Percentiles rank a stretch among this genome's conserved stretches.
phyloP scores from a whole-genome alignment of 2,888 invertebrate genomes.

The Clitarchus hookeri region DNA sequence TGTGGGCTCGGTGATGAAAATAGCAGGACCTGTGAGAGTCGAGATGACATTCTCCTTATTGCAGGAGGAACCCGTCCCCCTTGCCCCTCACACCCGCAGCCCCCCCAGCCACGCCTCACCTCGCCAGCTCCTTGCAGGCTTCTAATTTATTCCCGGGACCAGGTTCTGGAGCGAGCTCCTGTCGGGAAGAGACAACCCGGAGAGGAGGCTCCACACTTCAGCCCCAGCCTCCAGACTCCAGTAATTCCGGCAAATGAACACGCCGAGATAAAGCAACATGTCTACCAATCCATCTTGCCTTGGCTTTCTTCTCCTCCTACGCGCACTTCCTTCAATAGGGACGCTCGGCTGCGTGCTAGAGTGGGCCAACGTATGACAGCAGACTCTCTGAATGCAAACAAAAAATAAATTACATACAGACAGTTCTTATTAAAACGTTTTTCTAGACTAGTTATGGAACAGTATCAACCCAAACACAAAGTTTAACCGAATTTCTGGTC shows the following conservation, averaged over 20 bases:
- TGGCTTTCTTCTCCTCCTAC: not conserved
- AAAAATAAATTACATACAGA: too few species aligned
- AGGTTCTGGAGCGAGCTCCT: not conserved
- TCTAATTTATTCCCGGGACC: slow-evolving; percentile 25
- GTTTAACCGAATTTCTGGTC: too few species aligned
- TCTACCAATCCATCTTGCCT: slow-evolving; percentile 24
- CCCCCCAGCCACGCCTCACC: slow-evolving; percentile 1
- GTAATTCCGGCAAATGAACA: slow-evolving; percentile 26
- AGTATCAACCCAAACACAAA: too few species aligned
- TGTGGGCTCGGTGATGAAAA: slow-evolving; percentile 6
- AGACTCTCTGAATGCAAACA: too few species aligned
- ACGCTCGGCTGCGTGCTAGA: not conserved
- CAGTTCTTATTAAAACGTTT: too few species aligned
- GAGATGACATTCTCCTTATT: slow-evolving; percentile 14
- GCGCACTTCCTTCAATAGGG: not conserved
- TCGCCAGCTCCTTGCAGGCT: slow-evolving; percentile 20
- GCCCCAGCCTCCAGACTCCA: not conserved
- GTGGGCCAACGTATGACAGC: not conserved
- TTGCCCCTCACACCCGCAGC: not conserved
- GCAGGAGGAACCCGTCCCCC: not conserved
- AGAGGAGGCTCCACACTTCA: not conserved
- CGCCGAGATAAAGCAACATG: slow-evolving; percentile 23
- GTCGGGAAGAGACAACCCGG: not conserved
- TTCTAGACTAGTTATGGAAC: too few species aligned
- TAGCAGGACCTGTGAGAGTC: slow-evolving; percentile 1